phyloP scores from a whole-genome alignment of 2,797 vertebrate species.

The Acestrorhynchus altus region DNA sequence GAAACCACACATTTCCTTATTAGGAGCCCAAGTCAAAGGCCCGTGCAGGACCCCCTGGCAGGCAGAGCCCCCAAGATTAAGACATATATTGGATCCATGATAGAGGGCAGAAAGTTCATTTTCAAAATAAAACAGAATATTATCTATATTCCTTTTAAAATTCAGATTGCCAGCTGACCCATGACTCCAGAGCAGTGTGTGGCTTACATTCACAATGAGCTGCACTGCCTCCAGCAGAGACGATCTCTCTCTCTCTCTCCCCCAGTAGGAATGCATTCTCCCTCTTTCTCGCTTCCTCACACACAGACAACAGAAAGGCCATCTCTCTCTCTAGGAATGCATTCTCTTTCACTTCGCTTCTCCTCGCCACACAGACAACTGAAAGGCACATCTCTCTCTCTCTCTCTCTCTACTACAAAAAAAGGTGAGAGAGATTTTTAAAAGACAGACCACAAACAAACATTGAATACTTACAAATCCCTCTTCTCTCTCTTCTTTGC shows the following conservation, averaged over 20 bases:
- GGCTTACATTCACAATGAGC: conserved; percentile 99
- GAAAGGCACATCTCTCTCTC: neutral
- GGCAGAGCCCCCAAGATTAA: conserved; percentile 99
- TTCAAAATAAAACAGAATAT: conserved; percentile 99
- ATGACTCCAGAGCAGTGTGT: conserved; percentile 97
- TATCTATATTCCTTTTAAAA: conserved; percentile 99
- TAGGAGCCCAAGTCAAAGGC: conserved; percentile 97
- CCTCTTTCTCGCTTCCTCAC: neutral
- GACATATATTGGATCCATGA: conserved; percentile 99
- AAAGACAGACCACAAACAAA: conserved; percentile 45
- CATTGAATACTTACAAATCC: conserved; percentile 51
- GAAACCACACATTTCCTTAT: conserved; percentile 99
- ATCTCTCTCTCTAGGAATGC: neutral
- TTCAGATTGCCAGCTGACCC: conserved; percentile 99
- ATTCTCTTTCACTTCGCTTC: neutral
- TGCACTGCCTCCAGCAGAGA: conserved; percentile 80
- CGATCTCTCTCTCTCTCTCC: conserved; percentile 69
- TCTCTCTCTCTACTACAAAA: neutral
- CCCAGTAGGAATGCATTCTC: neutral
- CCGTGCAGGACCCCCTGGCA: conserved; percentile 91
- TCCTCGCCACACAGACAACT: too few species aligned
- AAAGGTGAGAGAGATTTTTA: neutral
- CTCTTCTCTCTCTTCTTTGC: neutral
- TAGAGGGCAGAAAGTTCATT: conserved; percentile 99
- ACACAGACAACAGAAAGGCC: too few species aligned